Base-by-base conservation (phyloP, 2,113 vertebrate genomes). In the Aphelocoma coerulescens region DNA sequence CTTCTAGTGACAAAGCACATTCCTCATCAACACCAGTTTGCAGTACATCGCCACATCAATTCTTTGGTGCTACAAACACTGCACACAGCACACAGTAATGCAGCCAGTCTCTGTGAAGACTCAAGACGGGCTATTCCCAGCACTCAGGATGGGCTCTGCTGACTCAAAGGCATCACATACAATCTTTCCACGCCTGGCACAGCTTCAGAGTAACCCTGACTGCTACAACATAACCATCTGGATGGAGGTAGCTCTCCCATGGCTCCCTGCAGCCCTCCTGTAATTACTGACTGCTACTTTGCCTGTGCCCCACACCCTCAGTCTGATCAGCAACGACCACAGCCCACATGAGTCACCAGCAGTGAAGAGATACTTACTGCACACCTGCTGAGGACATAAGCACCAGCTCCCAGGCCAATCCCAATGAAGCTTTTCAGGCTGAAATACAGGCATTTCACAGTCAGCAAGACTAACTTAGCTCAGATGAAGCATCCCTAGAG, bases 371-470 rank as follows among this genome's bases (percentile, higher is more conserved):
- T 93, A 99, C 99, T 99, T 97, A 99, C 99, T 46, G 99, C 98
- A 97, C 99, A 98, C 90, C 95, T 98, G 97, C 98, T 98, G 92
- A 99, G 99, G 96, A 99, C 84, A 69, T 99, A 99, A 61, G 99
- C 99, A 7, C 99, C 99, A 55, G 99, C 98, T 96, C 99, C 99
- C 83, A 99, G 98, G 75, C 99, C 98, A 91, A 99, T 98, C 43
- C 99, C 99, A 93, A 99, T 99, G 95, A 99, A 98, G 89, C 98
- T 98, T 96, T 98, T 99, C 94, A 99, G 96, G 96, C 99, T 99
- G 98, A 96, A 85, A 97, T 35, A 65, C 3, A 95, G 79, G 94
- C 48, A 97, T n/a, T 95, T 35, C 57, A 94, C 91, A 74, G 90
- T 41, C 58, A 87, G 91, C 17, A 84, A 35, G 28, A 68, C 79